These are phyloP conservation scores for Macaria notata DNA, from an alignment of 2,888 invertebrate genomes.

Conservation along the genomic window DNA sequence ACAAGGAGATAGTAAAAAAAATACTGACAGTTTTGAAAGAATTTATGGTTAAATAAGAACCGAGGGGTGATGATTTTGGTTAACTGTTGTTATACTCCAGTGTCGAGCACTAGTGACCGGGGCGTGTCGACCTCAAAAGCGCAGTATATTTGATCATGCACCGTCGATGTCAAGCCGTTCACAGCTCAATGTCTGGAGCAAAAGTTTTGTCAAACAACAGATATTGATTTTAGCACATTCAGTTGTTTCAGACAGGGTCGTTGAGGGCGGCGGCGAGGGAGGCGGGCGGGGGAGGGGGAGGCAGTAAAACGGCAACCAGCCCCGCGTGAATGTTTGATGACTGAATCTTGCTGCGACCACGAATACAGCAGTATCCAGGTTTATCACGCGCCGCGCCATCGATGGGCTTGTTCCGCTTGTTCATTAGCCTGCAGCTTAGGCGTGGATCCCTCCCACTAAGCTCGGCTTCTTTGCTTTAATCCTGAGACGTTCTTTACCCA, in stretches of 20 bases:
- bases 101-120: too few species aligned
- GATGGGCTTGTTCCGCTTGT: constrained; percentile 44
- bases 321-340: constrained; percentile 80
- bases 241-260: constrained; percentile 73
- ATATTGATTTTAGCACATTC: constrained; percentile 79
- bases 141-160: constrained; percentile 16
- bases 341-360: constrained; percentile 72
- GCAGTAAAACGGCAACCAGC: constrained; percentile 76
- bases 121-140: constrained; percentile 13
- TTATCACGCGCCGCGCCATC: constrained; percentile 46
- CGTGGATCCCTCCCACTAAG: constrained; percentile 41
- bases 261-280: constrained; percentile 47
- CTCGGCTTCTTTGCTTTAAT: constrained; percentile 32
- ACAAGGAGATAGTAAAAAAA: too few species aligned
- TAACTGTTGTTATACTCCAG: too few species aligned
- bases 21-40: too few species aligned
- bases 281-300: constrained; percentile 40
- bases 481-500: constrained; percentile 27
- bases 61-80: too few species aligned
- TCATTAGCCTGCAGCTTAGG: constrained; percentile 48
- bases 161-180: constrained; percentile 17
- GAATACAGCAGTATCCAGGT: constrained; percentile 53
- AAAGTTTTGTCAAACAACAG: constrained; percentile 70
- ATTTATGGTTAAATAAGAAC: too few species aligned
- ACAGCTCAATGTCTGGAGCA: constrained; percentile 39